phyloP scores from a whole-genome alignment of 2,797 vertebrate genomes.

The Danionella dracula region DNA sequence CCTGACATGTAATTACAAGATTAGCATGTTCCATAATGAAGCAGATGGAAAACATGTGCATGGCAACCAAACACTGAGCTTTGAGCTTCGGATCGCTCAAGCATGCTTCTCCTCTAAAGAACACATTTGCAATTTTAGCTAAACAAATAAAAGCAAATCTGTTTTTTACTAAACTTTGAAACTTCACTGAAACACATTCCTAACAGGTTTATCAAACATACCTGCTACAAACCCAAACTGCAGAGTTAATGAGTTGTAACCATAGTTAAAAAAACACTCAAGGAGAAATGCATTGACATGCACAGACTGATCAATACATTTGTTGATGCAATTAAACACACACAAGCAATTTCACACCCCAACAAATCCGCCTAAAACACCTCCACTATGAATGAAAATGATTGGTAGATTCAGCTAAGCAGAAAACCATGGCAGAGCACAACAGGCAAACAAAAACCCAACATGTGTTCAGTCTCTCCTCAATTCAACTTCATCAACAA shows the following conservation, averaged over 20 bases:
- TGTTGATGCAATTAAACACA: slow-evolving; percentile 44
- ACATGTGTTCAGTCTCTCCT: neutral
- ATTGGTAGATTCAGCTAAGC: neutral
- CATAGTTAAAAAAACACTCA: slow-evolving; percentile 6
- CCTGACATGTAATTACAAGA: no score
- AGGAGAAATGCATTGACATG: slow-evolving; percentile 2
- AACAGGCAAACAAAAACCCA: neutral
- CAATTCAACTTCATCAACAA: neutral
- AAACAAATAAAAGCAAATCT: neutral
- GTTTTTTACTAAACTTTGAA: no score
- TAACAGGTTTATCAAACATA: no score
- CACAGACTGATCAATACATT: slow-evolving; percentile 30
- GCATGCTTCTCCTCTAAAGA: neutral
- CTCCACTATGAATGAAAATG: neutral
- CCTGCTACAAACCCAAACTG: slow-evolving; percentile 1
- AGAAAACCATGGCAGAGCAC: neutral
- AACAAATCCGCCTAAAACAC: slow-evolving; percentile 16
- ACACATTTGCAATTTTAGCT: neutral
- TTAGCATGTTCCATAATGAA: no score
- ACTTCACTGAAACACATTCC: no score
- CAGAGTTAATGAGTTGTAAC: slow-evolving; percentile 17
- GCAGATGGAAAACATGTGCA: slow-evolving; percentile 7
- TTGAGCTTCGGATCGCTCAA: slow-evolving; percentile 17
- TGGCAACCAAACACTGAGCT: slow-evolving; percentile 7
- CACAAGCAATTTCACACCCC: slow-evolving; percentile 44